A percentile compares a stretch with the other conserved stretches of the same genome.
Evolutionary conservation across 2,113 vertebrate genomes (phyloP).

Genomic region (Phyllostomus hastatus): DNA sequence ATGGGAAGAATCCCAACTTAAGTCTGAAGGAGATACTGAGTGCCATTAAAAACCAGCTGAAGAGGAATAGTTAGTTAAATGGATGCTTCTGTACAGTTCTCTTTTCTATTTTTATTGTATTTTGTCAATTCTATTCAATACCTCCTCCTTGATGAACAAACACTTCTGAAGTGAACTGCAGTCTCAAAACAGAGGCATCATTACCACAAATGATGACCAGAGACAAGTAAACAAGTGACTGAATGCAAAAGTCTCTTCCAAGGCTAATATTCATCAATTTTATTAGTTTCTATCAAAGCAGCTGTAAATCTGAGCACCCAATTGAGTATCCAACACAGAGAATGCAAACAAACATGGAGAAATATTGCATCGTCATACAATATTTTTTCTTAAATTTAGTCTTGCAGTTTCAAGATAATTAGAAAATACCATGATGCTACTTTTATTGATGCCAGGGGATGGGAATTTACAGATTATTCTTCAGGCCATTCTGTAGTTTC

Average conservation of each 20-base stretch:
- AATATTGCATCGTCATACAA: not conserved
- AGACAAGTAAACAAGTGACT: not conserved
- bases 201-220: not conserved
- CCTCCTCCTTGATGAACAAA: not conserved
- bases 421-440: not conserved
- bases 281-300: not conserved
- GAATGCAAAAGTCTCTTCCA: not conserved
- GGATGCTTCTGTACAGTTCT: not conserved
- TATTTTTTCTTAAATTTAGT: not conserved
- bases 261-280: not conserved
- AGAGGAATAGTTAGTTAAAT: not conserved
- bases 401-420: not conserved
- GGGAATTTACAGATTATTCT: constrained; percentile 26
- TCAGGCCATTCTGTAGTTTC: constrained; percentile 20
- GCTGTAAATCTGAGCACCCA: not conserved
- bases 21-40: not conserved
- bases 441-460: not conserved
- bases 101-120: not conserved
- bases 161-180: not conserved
- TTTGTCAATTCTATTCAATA: not conserved
- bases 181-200: not conserved
- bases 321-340: not conserved
- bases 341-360: not conserved
- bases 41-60: not conserved
- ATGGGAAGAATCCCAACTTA: not conserved